These are phyloP conservation scores for Pediacus dermestoides DNA, from an alignment of 2,888 invertebrate genomes.

Conservation along the genomic window DNA sequence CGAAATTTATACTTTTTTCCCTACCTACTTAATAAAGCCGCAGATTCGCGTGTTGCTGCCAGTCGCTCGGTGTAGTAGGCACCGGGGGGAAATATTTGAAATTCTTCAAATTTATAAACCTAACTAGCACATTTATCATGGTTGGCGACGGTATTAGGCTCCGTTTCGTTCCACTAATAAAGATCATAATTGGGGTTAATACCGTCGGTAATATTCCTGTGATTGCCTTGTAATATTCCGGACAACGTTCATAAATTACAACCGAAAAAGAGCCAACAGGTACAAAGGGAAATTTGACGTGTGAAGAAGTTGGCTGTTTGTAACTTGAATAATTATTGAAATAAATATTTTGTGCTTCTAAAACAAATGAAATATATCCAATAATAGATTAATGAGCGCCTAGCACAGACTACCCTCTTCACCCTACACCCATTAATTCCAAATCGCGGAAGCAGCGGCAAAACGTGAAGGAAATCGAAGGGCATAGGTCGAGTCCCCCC, in stretches of 20 bases:
- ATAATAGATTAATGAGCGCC: no score
- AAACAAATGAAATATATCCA: no score
- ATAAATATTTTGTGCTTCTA: no score
- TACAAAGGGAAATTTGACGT: no score
- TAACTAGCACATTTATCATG: conserved; percentile 27
- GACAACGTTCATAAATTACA: conserved; percentile 1
- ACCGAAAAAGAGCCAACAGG: not conserved
- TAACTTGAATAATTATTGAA: no score
- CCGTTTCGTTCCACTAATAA: conserved; percentile 26
- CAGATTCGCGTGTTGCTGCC: conserved; percentile 4
- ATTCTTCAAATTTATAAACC: conserved; percentile 27
- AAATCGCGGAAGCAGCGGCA: no score
- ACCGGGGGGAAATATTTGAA: conserved; percentile 24
- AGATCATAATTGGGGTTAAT: conserved; percentile 30
- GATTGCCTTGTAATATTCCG: conserved; percentile 5
- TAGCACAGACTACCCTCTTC: no score
- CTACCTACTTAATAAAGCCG: conserved; percentile 5
- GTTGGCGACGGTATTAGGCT: conserved; percentile 25
- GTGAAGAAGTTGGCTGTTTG: no score
- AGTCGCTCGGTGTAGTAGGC: no score
- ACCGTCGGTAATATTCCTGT: conserved; percentile 19
- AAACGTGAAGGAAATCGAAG: conserved; percentile 16
- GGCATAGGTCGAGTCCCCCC: conserved; percentile 13
- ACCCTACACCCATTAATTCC: no score
- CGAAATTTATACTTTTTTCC: no score